Base-by-base conservation (phyloP, 2,888 invertebrate species). In the Syrista parreyssii region DNA sequence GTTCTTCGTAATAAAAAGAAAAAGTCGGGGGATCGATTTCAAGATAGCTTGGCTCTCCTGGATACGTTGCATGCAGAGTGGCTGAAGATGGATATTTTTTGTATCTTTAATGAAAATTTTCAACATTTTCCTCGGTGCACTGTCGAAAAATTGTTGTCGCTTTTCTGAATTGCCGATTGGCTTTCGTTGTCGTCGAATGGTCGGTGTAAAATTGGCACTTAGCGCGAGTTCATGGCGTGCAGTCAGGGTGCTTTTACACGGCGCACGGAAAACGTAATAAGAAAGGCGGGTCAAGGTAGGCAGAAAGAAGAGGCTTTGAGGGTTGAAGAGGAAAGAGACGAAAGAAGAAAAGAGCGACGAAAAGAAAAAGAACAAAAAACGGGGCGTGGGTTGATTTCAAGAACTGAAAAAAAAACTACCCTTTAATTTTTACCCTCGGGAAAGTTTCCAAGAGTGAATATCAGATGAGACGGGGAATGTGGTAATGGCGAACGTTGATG, bases 351-450 rank as follows among this genome's bases (percentile, higher is more conserved):
- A 9, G 9, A 55, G 55, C 23, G 23, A 23, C 23, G 55, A 55
- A 15, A 55, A 55, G 55, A 9, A 23, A 55, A 23, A 9, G 55
- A 23, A 55, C 55, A 23, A 55, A 55, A 55, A 12, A 3, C 4
- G 12, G 12, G 40, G 6, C 6, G 55, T n/a, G 55, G 55, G 55
- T 1, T 55, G 55, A 55, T 55, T 23, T 23, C 9, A 55, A 55
- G 55, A 23, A 1, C 40, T 15, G 12, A 40, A 40, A 40, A 40
- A 12, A 40, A 32, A 71, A 71, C 30, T 32, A 71, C 71, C 71
- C 71, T 71, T 71, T 71, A 71, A 71, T 71, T 71, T 71, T 9
- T 71, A 71, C 71, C 71, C 71, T 31, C 15, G 30, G 11, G 71
- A 33, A 71, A 31, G 31, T 71, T 33, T 23, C 23, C 31, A 71